Conservation (phyloP, 2,113 vertebrate species). For the Thunnus maccoyii region DNA sequence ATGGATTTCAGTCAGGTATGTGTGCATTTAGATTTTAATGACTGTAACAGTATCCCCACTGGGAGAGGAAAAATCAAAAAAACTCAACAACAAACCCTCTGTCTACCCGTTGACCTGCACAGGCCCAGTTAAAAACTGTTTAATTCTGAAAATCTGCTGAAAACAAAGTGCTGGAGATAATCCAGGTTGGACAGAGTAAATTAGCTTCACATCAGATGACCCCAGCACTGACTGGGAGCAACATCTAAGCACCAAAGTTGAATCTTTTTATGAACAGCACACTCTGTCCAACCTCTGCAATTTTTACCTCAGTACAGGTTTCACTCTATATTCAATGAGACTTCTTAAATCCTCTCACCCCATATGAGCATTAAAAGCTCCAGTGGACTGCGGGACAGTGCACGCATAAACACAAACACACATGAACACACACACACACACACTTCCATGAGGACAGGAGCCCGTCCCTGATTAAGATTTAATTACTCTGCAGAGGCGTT, state of each 20-base stretch:
- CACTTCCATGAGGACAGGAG: slow-evolving; percentile 55
- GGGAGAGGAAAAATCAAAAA: no score
- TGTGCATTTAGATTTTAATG: background rate
- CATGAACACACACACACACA: slow-evolving; percentile 1
- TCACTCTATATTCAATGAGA: background rate
- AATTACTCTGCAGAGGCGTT: slow-evolving; percentile 79
- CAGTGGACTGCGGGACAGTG: background rate
- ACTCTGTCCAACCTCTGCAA: background rate
- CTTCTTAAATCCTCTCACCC: background rate
- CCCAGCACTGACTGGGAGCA: background rate
- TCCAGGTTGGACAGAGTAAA: background rate
- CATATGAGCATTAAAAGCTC: slow-evolving; percentile 2
- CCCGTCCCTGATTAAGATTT: slow-evolving; percentile 81
- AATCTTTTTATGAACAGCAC: background rate
- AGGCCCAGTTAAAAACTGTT: no score
- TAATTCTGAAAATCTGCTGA: no score
- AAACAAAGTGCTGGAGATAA: background rate
- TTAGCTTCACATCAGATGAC: background rate
- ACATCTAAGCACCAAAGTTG: background rate
- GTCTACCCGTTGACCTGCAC: no score
- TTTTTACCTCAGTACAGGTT: background rate
- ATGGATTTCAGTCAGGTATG: no score
- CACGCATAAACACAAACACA: background rate
- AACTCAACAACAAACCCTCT: no score
- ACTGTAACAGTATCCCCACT: background rate